phyloP scores from a whole-genome alignment of 2,888 invertebrate genomes.

The Idaea aversata region DNA sequence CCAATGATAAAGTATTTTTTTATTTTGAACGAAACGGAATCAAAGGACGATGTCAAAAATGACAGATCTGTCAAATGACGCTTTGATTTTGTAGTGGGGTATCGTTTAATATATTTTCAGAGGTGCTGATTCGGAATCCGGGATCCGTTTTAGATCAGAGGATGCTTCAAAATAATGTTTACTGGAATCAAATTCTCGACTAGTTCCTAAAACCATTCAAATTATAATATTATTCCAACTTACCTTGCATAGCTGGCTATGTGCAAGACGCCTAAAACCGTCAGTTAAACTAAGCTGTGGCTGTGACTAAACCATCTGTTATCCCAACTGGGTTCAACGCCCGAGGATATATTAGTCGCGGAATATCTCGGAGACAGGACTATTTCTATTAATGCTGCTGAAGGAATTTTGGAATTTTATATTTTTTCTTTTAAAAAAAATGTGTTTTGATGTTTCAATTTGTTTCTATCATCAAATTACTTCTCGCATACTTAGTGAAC shows the following conservation, averaged over 20 bases:
- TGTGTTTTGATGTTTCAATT: neutral
- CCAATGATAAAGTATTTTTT: too few relatives aligned
- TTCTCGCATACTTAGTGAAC: neutral
- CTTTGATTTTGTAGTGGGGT: too few relatives aligned
- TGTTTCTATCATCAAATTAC: neutral
- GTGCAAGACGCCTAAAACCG: neutral
- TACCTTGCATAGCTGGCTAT: neutral
- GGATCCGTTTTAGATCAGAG: too few relatives aligned
- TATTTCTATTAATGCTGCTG: neutral
- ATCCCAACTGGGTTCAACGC: conserved; percentile 28
- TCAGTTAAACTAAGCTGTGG: conserved; percentile 2
- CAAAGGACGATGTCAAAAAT: too few relatives aligned
- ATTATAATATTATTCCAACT: neutral
- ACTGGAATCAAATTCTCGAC: neutral
- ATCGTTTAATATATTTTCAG: too few relatives aligned
- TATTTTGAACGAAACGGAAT: too few relatives aligned
- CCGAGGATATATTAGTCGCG: conserved; percentile 36
- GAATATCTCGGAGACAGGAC: conserved; percentile 20
- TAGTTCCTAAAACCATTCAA: neutral
- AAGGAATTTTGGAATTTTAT: neutral
- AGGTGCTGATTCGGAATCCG: too few relatives aligned
- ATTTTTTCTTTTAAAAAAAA: neutral
- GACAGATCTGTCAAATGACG: too few relatives aligned
- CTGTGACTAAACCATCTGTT: conserved; percentile 8
- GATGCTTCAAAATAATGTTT: too few relatives aligned